Evolutionary conservation across 2,888 invertebrate genomes (phyloP).

Genomic region (Lottia scabra): DNA sequence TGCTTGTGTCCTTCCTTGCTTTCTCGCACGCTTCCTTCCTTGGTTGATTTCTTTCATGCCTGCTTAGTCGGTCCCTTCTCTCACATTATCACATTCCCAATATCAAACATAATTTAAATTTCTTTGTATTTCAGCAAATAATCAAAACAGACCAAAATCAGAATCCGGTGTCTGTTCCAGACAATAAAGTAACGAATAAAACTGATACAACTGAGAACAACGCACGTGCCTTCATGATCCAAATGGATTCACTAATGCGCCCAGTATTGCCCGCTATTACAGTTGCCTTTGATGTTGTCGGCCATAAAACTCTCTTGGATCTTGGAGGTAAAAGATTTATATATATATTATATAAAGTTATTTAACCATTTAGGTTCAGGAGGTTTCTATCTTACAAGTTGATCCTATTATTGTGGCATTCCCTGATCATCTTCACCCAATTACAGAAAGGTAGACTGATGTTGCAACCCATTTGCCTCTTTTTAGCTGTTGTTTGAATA

Average conservation of each 20-base stretch:
- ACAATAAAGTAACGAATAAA: conserved; percentile 1
- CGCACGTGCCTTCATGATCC: conserved; percentile 42
- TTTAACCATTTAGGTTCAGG: too few species aligned
- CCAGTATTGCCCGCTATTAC: conserved; percentile 41
- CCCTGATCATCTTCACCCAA: too few species aligned
- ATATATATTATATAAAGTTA: too few species aligned
- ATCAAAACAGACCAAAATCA: neutral
- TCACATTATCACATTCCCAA: too few species aligned
- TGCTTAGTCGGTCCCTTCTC: neutral
- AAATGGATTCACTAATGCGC: conserved; percentile 49
- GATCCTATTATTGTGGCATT: too few species aligned
- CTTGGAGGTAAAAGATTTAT: conserved; percentile 44
- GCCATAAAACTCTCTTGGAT: conserved; percentile 46
- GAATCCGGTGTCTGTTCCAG: conserved; percentile 6
- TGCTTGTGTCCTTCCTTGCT: neutral
- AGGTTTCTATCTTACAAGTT: too few species aligned
- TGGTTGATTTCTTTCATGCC: neutral
- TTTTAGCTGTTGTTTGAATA: too few species aligned
- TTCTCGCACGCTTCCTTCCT: neutral
- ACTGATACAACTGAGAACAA: conserved; percentile 17
- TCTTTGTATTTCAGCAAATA: too few species aligned
- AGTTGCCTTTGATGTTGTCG: conserved; percentile 49
- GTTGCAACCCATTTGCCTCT: too few species aligned
- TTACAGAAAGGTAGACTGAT: too few species aligned
- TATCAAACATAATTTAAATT: too few species aligned